phyloP scores from a whole-genome alignment of 2,113 vertebrate species.

The Solea solea region DNA sequence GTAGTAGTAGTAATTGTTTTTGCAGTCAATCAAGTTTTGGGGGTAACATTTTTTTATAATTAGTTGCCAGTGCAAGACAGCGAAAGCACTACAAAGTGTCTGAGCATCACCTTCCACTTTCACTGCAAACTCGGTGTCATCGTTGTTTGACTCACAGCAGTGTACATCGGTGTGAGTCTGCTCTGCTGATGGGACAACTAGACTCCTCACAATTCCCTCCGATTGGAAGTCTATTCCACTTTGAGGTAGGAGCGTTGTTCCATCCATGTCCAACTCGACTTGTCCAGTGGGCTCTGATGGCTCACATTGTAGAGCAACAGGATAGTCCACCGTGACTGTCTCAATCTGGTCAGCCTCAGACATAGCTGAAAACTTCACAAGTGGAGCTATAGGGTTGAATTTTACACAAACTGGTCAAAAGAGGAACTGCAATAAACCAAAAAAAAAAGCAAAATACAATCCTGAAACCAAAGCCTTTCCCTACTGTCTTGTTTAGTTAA shows the following conservation, averaged over 20 bases:
- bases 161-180: constrained; percentile 74
- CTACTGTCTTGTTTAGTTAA: no score
- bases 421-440: constrained; percentile 10
- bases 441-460: constrained; percentile 27
- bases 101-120: constrained; percentile 80
- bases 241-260: constrained; percentile 59
- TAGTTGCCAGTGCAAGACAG: constrained; percentile 69
- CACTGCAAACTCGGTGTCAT: constrained; percentile 76
- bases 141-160: constrained; percentile 79
- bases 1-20: no score
- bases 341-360: constrained; percentile 71
- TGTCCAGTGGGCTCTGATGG: constrained; percentile 67
- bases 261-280: constrained; percentile 77
- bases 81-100: constrained; percentile 49
- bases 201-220: constrained; percentile 70
- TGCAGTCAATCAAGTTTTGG: neutral
- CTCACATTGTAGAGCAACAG: constrained; percentile 72
- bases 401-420: constrained; percentile 54
- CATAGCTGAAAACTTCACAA: constrained; percentile 70
- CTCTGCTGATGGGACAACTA: constrained; percentile 73
- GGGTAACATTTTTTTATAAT: constrained; percentile 45
- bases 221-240: constrained; percentile 71
- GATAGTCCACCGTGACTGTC: constrained; percentile 62
- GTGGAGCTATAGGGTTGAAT: constrained; percentile 77
- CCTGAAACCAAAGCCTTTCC: no score